Evolutionary conservation across 2,888 invertebrate species (phyloP), one percentile per base, ranked within the genome.

Genomic region (Scotopteryx bipunctaria): DNA sequence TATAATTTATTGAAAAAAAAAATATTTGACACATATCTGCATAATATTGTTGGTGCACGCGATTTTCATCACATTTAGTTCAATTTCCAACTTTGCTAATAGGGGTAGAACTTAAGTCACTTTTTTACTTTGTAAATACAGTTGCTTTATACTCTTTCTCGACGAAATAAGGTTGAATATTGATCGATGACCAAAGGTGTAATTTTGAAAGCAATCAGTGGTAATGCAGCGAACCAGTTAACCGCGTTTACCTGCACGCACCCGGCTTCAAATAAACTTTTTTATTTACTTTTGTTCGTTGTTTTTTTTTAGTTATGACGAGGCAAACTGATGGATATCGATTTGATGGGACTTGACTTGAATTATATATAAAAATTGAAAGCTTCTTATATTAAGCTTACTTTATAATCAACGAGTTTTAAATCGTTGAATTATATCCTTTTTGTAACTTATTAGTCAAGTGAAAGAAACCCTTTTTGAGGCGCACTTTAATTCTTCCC

Each of bases 171-270:
- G 59, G 67, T 62, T 42, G 55, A 64, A 48, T 64, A 58, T 74
- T 51, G 61, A 38, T 59, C 46, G 5, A 41, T 35, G 9, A 41
- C 21, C 43, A 48, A 55, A 52, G 54, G 64, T 58, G 74, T 78
- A 79, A 81, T 83, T 84, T 82, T 64, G 74, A 74, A 70, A 73
- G 76, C 75, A 78, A 81, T 83, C 78, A 78, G 70, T 66, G 71
- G 73, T 79, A 77, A 82, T 80, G 75, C 71, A 72, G 73, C 74
- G 59, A 67, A 78, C 78, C 73, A 76, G 78, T 78, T 78, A 71
- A 66, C 72, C 57, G 71, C 69, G 72, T 81, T 84, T 86, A 83
- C 77, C 78, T 77, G 81, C 84, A 86, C 84, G 86, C 79, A 78
- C 63, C 53, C 57, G 43, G 43, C 41, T 45, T 40, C 42, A 11